Base-by-base conservation (phyloP, 2,888 invertebrate species). In the Penaeus monodon region DNA sequence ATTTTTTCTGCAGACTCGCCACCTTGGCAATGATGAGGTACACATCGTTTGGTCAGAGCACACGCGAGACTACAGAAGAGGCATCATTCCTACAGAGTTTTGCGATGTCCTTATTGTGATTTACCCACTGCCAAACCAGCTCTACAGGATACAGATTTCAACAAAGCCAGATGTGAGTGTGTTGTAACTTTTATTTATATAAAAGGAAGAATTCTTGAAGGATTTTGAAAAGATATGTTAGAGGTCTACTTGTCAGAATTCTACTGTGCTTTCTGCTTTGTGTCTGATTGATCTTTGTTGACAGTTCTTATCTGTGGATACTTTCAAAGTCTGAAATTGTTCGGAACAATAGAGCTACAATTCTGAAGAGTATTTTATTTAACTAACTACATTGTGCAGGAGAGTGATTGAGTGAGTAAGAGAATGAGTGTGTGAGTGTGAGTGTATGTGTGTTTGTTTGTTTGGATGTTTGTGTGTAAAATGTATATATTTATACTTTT, bases 21-120 rank as follows among this genome's bases (percentile, higher is more conserved):
- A 99, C 93, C 94, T 99, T 90, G 99, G 99, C 78, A 99, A 99
- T 93, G 99, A 99, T 93, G 99, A 99, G 93, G 97, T 99, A 88
- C 99, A 99, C 92, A 98, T 99, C 90, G 98, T 99, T 63, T 99
- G 99, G 99, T 98, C 98, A 81, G 99, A 99, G 92, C 98, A 99
- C 93, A 95, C 95, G 93, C 94, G 98, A 90, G 97, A 98, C 92
- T 99, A 99, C 94, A 95, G 98, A 88, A 95, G 99, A 86, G 98
- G 98, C 92, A 98, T 99, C 91, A 96, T 99, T 92, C 98, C 99
- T 84, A 99, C 99, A 22, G 99, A 99, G 93, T 99, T 99, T 94
- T 99, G 99, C 92, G 99, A 99, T 94, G 97, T 99, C 90, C 95
- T 99, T 89, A 97, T 99, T 92, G 97, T 96, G 77, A 96, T 99